Evolutionary conservation across 2,888 invertebrate species (phyloP).

Genomic region (Mongoloraphidia duomilia): DNA sequence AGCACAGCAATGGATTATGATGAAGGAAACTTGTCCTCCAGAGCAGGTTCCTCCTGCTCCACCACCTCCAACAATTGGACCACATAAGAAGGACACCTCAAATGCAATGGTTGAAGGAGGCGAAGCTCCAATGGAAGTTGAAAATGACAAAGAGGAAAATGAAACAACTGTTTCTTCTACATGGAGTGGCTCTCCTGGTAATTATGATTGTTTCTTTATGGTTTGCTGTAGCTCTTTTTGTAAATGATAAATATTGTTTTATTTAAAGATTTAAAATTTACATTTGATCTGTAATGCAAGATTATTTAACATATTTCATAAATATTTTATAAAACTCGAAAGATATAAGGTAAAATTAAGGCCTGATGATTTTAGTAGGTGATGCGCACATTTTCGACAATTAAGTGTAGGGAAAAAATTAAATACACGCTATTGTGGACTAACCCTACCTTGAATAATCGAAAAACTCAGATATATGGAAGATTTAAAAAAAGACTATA

Average conservation of each 20-base stretch:
- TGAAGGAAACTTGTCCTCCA: slow-evolving; percentile 59
- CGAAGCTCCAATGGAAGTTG: slow-evolving; percentile 80
- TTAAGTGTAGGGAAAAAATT: no score
- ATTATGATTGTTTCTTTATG: neutral
- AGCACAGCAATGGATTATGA: slow-evolving; percentile 96
- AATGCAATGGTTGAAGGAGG: slow-evolving; percentile 45
- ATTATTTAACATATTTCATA: no score
- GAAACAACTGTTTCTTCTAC: slow-evolving; percentile 28
- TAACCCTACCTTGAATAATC: no score
- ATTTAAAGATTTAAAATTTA: neutral
- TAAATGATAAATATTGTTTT: neutral
- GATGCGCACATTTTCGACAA: no score
- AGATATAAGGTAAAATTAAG: no score
- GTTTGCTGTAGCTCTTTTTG: neutral
- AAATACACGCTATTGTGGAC: no score
- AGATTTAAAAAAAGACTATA: no score
- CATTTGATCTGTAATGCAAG: no score
- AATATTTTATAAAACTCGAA: no score
- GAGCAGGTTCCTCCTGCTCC: slow-evolving; percentile 43
- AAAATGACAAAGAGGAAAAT: slow-evolving; percentile 55
- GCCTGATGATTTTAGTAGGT: no score
- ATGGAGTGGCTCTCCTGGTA: slow-evolving; percentile 25
- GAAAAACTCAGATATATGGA: no score
- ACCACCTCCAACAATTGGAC: slow-evolving; percentile 34
- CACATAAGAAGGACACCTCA: slow-evolving; percentile 14